Percentiles rank a stretch among this genome's conserved stretches.
These are phyloP conservation scores for Eurypyga helias DNA, from an alignment of 2,113 vertebrate species.

Conservation along the genomic window DNA sequence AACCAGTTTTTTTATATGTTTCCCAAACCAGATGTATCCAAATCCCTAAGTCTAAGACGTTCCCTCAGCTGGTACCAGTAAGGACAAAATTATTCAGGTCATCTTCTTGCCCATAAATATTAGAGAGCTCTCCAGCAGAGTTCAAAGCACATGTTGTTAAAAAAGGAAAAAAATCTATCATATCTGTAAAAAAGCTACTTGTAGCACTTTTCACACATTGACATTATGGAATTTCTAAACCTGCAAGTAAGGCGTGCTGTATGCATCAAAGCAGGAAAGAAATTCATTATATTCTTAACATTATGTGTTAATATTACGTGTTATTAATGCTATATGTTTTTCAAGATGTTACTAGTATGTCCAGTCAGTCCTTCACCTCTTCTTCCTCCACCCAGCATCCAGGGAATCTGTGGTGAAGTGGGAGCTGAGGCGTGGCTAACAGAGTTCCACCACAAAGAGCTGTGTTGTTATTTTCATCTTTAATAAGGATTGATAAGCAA, in stretches of 20 bases:
- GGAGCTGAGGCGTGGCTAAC: neutral
- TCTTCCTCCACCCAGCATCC: neutral
- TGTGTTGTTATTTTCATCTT: neutral
- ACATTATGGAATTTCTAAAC: neutral
- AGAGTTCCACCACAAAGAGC: neutral
- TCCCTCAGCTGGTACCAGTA: neutral
- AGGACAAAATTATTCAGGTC: conserved; percentile 3
- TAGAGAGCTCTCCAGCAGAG: neutral
- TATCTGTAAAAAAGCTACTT: neutral
- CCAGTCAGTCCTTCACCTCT: neutral
- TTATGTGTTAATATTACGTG: too few relatives aligned
- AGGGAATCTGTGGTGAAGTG: neutral
- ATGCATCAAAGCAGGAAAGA: neutral
- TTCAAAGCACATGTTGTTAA: conserved; percentile 20
- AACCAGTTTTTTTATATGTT: neutral
- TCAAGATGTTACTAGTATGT: neutral
- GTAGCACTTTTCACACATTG: neutral
- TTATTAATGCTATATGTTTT: neutral
- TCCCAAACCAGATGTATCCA: neutral
- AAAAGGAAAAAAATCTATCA: neutral
- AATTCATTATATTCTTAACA: neutral
- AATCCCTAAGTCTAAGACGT: neutral
- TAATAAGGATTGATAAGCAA: neutral
- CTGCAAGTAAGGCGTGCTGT: neutral
- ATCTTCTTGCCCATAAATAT: neutral